Base-by-base conservation (phyloP, 2,113 vertebrate species). In the Silurus meridionalis region DNA sequence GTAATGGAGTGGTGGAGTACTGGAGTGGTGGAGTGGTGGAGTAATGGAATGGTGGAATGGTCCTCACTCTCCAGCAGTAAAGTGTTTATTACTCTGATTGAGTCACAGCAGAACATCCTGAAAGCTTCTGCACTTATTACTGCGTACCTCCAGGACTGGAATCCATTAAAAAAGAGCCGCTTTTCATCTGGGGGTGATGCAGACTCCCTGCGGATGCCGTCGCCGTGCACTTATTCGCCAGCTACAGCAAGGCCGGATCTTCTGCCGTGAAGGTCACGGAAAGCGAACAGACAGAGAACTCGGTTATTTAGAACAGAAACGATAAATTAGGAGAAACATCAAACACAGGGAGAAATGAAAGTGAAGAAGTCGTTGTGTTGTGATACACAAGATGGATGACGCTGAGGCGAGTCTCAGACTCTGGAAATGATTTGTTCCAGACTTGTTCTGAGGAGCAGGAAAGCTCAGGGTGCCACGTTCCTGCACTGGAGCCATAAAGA, bases 381-480 rank as follows among this genome's bases (percentile, higher is more conserved):
- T n/a, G 81, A 78, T 63, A 7, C n/a, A 83, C 72, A 82, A 52
- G 83, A 87, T 66, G 21, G 81, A 69, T 69, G 48, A 58, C 6
- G 50, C 7, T 53, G 75, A 69, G 58, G 79, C 74, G 88, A 90
- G 74, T 80, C 83, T 82, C 77, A 80, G 46, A 25, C 66, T 83
- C 72, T 61, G 23, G 80, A 88, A 85, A 66, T 81, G 82, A 90
- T 86, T 89, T 4, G 28, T 23, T 83, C 87, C 71, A 88, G 75
- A 28, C 78, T 23, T 28, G 50, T 85, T 57, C 6, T 23, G 60
- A 87, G 83, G 82, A 61, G 60, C 86, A 67, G 69, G 55, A 55
- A 64, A 69, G 82, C 83, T 67, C 58, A 4, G 46, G 75, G 61
- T 86, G 88, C 84, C 89, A 88, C 77, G 79, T 85, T 74, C 57